These are phyloP conservation scores for Epinephelus cyanopodus DNA, from an alignment of 2,113 vertebrate species.

Conservation along the genomic window DNA sequence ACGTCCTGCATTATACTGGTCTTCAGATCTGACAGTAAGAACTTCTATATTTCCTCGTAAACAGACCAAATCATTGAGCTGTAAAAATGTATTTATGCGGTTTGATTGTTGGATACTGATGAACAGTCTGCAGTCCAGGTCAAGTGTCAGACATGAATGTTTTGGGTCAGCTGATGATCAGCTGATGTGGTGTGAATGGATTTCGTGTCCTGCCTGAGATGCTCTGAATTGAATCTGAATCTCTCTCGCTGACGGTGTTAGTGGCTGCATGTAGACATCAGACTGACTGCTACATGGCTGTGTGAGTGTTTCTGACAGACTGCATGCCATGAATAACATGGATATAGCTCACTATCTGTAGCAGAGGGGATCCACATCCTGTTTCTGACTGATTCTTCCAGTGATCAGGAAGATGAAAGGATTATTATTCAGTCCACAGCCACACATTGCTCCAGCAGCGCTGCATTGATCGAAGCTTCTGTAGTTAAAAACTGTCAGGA, in stretches of 20 bases:
- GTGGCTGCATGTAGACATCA: slow-evolving; percentile 2
- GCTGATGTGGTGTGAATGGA: too few species aligned
- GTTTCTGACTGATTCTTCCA: slow-evolving; percentile 2
- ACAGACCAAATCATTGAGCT: too few species aligned
- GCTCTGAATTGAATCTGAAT: too few species aligned
- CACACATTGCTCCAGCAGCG: slow-evolving; percentile 1
- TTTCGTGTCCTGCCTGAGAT: too few species aligned
- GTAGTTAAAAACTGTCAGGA: slow-evolving; percentile 6
- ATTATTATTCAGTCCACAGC: slow-evolving; percentile 25
- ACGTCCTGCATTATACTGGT: too few species aligned
- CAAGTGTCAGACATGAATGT: too few species aligned
- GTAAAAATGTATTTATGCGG: too few species aligned
- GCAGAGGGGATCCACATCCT: background rate
- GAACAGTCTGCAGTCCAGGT: too few species aligned
- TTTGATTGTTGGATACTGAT: too few species aligned
- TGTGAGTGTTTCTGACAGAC: background rate
- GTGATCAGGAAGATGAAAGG: background rate
- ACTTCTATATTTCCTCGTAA: too few species aligned
- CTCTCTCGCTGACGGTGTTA: slow-evolving; percentile 4
- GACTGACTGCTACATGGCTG: background rate
- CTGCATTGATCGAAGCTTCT: background rate
- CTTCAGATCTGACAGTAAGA: too few species aligned
- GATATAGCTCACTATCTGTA: background rate
- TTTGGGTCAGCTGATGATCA: too few species aligned
- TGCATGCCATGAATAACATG: background rate